Conservation (phyloP, 1,140 invertebrate species). For the Pseudomyrmex dendroicus region DNA sequence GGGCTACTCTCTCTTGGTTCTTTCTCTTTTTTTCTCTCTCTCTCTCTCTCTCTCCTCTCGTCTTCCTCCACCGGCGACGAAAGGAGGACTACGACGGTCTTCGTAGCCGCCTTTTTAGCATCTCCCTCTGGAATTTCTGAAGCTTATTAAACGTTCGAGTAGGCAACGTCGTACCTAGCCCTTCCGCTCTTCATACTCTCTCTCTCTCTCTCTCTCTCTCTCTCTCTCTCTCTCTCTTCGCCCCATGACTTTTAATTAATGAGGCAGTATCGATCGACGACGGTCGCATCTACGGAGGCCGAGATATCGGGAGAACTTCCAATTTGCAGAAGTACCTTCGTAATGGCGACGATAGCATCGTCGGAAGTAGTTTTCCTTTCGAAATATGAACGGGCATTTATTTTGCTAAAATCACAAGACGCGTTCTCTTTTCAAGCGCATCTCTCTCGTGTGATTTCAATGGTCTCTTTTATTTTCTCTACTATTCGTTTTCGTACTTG, state of each 20-base stretch:
- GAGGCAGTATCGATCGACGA: conserved; percentile 56
- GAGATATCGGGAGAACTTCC: conserved; percentile 37
- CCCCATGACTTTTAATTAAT: conserved; percentile 62
- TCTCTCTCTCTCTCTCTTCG: too few relatives aligned
- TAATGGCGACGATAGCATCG: conserved; percentile 41
- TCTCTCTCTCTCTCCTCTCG: conserved; percentile 25
- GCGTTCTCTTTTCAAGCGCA: background rate
- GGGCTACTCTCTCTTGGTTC: background rate
- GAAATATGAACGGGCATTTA: conserved; percentile 48
- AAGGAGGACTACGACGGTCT: conserved; percentile 32
- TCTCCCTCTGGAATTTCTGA: conserved; percentile 48
- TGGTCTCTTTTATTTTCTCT: background rate
- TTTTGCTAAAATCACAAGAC: conserved; percentile 34
- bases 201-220: background rate
- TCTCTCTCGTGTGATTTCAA: background rate
- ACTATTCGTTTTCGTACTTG: background rate
- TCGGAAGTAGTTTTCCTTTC: conserved; percentile 38
- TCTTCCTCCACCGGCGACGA: background rate
- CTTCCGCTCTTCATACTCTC: background rate
- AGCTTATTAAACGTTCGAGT: conserved; percentile 61
- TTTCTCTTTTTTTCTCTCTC: conserved; percentile 14
- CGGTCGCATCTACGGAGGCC: conserved; percentile 25
- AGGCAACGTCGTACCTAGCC: conserved; percentile 50
- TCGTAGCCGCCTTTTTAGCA: conserved; percentile 53
- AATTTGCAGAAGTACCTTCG: conserved; percentile 57